These are phyloP conservation scores for Drosophila rellima DNA, from an alignment of 2,888 invertebrate genomes.

Conservation along the genomic window DNA sequence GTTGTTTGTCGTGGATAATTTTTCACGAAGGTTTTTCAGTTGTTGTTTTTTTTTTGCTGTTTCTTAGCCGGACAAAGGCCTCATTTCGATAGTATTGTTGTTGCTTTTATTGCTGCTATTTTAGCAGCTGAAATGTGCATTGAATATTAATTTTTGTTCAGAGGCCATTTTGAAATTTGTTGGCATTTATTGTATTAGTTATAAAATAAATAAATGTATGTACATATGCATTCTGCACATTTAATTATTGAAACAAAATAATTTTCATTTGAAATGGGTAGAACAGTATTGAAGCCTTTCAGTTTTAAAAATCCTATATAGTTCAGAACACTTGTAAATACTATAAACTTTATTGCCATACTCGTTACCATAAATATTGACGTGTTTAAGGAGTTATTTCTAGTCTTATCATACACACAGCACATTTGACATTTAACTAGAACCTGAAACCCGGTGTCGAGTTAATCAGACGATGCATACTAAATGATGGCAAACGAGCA, in stretches of 20 bases:
- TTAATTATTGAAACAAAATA: background rate
- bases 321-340: slow-evolving; percentile 1
- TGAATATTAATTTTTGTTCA: slow-evolving; percentile 66
- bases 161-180: slow-evolving; percentile 67
- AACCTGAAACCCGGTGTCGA: slow-evolving; percentile 41
- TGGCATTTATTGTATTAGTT: slow-evolving; percentile 32
- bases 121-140: slow-evolving; percentile 64
- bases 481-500: slow-evolving; percentile 42
- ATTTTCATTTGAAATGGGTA: background rate
- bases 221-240: slow-evolving; percentile 5
- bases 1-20: slow-evolving; percentile 66
- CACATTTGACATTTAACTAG: slow-evolving; percentile 44
- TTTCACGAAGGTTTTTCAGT: slow-evolving; percentile 78
- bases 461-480: slow-evolving; percentile 42
- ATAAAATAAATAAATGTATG: slow-evolving; percentile 7
- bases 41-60: slow-evolving; percentile 41
- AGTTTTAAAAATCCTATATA: background rate
- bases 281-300: background rate
- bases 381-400: slow-evolving; percentile 23
- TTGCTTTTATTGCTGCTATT: slow-evolving; percentile 45
- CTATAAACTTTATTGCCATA: slow-evolving; percentile 8
- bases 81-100: slow-evolving; percentile 49
- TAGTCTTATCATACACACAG: slow-evolving; percentile 35
- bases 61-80: slow-evolving; percentile 73
- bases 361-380: slow-evolving; percentile 27